Conservation (phyloP, 2,113 vertebrate species). For the Ramphastos sulfuratus region DNA sequence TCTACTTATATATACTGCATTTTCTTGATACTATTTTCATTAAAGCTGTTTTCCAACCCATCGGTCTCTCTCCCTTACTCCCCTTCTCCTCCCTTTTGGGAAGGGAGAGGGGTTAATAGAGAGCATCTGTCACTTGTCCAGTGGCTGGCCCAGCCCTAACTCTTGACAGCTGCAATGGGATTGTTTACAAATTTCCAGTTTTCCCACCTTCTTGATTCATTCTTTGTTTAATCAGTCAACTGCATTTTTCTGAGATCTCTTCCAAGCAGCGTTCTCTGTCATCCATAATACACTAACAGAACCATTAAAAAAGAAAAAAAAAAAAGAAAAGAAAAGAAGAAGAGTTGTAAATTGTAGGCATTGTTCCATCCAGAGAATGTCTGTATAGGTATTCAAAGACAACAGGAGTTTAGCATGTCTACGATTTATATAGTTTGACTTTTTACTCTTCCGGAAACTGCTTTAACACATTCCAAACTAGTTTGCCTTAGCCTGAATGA, state of each 20-base stretch:
- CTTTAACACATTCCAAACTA: conserved; percentile 38
- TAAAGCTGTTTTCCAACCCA: too few species aligned
- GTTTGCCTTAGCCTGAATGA: conserved; percentile 15
- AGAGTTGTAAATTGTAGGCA: background rate
- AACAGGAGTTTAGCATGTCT: background rate
- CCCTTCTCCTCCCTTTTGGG: too few species aligned
- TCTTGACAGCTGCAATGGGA: background rate
- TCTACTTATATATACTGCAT: too few species aligned
- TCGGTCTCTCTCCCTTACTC: too few species aligned
- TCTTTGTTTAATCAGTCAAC: background rate
- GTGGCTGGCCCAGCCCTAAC: too few species aligned
- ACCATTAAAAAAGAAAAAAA: background rate
- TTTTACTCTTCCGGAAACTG: conserved; percentile 37
- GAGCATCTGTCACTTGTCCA: too few species aligned
- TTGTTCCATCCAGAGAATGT: background rate
- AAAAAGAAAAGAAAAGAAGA: too few species aligned
- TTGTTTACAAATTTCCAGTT: conserved; percentile 17
- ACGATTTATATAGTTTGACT: conserved; percentile 37
- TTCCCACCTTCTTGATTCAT: background rate
- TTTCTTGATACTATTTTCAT: too few species aligned
- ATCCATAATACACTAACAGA: background rate
- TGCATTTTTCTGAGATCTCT: background rate
- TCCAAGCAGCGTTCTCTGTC: conserved; percentile 3
- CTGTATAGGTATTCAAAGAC: conserved; percentile 7
- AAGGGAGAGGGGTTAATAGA: too few species aligned